Percentiles rank a stretch among this genome's conserved stretches.
phyloP scores from a whole-genome alignment of 2,888 invertebrate genomes.

The Drepanosiphum platanoidis region DNA sequence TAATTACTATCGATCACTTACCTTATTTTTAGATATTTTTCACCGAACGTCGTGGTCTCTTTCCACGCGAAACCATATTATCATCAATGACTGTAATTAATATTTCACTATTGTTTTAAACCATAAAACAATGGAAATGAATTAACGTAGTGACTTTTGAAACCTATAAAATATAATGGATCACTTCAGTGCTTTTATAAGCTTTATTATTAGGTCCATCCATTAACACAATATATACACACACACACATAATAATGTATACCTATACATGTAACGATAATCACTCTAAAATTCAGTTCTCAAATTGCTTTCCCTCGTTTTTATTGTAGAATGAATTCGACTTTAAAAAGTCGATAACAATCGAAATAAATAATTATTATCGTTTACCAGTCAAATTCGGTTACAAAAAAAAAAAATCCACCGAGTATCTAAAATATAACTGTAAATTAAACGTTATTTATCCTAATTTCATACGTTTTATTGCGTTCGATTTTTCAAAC shows the following conservation, averaged over 20 bases:
- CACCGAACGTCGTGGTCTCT: neutral
- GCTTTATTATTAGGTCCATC: neutral
- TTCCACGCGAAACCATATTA: neutral
- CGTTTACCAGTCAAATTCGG: too few relatives aligned
- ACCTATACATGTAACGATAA: neutral
- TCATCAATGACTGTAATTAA: neutral
- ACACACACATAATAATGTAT: neutral
- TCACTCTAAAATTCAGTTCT: neutral
- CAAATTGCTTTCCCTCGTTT: neutral
- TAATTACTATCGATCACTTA: too few relatives aligned
- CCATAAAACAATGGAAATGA: neutral
- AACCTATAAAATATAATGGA: constrained; percentile 16
- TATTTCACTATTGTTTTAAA: neutral
- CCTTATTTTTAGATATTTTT: too few relatives aligned
- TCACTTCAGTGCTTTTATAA: neutral
- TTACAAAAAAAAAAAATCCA: too few relatives aligned
- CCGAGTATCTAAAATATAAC: too few relatives aligned
- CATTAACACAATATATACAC: neutral
- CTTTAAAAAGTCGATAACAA: neutral
- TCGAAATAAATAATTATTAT: too few relatives aligned
- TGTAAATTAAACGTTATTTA: too few relatives aligned
- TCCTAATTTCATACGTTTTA: too few relatives aligned
- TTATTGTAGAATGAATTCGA: neutral
- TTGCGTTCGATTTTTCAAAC: too few relatives aligned
- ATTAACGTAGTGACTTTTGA: constrained; percentile 8